These are phyloP conservation scores for Phalacrocorax pelagicus DNA, from an alignment of 2,113 vertebrate genomes.

Conservation along the genomic window DNA sequence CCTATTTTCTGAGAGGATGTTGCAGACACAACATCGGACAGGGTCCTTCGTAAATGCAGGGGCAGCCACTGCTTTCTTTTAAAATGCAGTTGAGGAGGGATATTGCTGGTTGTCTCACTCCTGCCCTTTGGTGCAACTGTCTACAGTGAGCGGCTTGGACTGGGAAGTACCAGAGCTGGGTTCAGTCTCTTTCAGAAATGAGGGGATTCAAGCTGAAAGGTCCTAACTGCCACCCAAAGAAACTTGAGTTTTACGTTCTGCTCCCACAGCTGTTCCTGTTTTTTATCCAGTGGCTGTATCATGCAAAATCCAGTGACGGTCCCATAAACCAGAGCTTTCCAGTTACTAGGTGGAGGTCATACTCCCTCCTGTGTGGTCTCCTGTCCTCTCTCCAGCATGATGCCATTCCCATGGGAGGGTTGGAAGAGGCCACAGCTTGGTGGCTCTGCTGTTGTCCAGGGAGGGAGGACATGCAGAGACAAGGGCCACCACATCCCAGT, in stretches of 20 bases:
- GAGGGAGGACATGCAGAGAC: neutral
- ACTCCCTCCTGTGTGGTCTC: neutral
- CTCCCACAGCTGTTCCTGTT: neutral
- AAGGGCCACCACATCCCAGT: neutral
- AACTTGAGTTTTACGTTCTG: neutral
- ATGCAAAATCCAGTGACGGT: neutral
- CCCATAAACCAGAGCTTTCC: neutral
- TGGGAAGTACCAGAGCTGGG: neutral
- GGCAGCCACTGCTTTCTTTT: neutral
- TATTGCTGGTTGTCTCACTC: fast-evolving
- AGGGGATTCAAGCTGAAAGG: neutral
- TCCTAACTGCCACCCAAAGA: neutral
- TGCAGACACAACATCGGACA: neutral
- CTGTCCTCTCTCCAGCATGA: neutral
- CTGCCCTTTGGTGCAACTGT: neutral
- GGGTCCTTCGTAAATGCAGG: neutral
- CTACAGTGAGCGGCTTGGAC: neutral
- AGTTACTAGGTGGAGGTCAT: neutral
- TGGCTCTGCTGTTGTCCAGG: neutral
- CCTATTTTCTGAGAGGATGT: neutral
- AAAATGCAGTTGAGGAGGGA: neutral
- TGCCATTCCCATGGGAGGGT: neutral
- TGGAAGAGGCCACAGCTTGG: neutral
- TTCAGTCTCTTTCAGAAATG: neutral
- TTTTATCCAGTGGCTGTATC: neutral